Conservation (phyloP, 2,113 vertebrate species). For the Chloroceryle aenea region DNA sequence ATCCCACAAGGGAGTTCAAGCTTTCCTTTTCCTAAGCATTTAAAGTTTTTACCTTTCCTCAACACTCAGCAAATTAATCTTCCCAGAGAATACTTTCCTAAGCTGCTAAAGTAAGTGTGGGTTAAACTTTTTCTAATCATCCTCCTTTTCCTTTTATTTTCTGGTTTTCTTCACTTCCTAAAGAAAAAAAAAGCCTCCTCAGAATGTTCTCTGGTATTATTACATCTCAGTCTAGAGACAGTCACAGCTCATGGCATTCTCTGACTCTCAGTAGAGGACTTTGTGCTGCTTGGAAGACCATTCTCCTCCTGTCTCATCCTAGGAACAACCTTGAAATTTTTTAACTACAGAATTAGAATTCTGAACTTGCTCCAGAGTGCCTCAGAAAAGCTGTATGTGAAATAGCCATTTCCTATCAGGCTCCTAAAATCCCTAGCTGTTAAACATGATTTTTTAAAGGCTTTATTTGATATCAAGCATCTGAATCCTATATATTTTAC, state of each 20-base stretch:
- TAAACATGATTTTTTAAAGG: constrained; percentile 49
- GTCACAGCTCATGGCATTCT: not conserved
- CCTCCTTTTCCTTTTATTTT: not conserved
- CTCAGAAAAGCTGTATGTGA: not conserved
- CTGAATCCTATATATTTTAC: constrained; percentile 39
- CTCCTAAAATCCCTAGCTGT: not conserved
- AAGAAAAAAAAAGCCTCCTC: not conserved
- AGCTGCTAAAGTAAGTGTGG: not conserved
- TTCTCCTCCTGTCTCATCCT: not conserved
- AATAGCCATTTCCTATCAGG: not conserved
- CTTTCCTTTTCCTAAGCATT: not conserved
- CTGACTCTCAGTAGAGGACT: not conserved
- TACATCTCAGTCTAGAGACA: not conserved
- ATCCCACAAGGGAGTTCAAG: not conserved
- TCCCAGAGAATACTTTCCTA: not conserved
- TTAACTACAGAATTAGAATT: constrained; percentile 23
- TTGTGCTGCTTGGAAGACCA: not conserved
- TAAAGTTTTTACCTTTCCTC: not conserved
- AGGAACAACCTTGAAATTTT: not conserved
- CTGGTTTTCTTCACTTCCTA: not conserved
- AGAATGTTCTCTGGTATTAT: not conserved
- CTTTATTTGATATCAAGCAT: constrained; percentile 52
- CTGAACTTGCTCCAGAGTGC: not conserved
- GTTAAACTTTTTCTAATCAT: not conserved
- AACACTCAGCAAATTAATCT: not conserved